Evolutionary conservation across 2,888 invertebrate species (phyloP).

Genomic region (Caenorhabditis sulstoni): DNA sequence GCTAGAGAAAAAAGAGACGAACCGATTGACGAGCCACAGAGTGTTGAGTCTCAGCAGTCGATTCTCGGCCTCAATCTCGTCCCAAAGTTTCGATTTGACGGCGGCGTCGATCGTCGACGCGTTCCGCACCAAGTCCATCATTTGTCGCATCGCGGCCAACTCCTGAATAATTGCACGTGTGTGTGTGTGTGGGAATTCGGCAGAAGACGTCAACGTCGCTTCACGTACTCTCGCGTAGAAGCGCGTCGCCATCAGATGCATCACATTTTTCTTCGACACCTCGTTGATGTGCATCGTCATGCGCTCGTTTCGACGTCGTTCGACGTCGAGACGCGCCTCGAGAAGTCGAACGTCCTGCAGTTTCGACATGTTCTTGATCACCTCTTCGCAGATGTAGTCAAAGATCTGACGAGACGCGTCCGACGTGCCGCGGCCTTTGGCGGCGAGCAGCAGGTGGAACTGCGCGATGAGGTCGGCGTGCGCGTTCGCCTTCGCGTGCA

Average conservation of each 20-base stretch:
- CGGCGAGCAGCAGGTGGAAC: conserved; percentile 23
- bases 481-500: conserved; percentile 13
- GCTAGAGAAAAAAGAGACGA: background rate
- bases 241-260: conserved; percentile 43
- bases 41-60: conserved; percentile 36
- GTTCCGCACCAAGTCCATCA: conserved; percentile 52
- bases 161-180: too few species aligned
- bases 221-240: conserved; percentile 44
- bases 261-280: conserved; percentile 31
- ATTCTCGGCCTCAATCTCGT: conserved; percentile 51
- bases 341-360: conserved; percentile 19
- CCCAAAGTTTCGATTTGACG: conserved; percentile 48
- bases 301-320: conserved; percentile 23
- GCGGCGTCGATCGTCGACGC: conserved; percentile 26
- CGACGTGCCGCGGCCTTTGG: conserved; percentile 21
- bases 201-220: background rate
- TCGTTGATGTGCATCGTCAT: conserved; percentile 43
- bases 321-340: conserved; percentile 25
- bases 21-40: conserved; percentile 50
- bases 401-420: conserved; percentile 21
- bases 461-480: conserved; percentile 39
- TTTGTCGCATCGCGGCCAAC: conserved; percentile 49
- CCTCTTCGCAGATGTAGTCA: conserved; percentile 20
- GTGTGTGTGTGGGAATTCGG: too few species aligned
- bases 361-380: conserved; percentile 16